These are phyloP conservation scores for Gallinago media DNA, from an alignment of 2,113 vertebrate species.

Conservation along the genomic window DNA sequence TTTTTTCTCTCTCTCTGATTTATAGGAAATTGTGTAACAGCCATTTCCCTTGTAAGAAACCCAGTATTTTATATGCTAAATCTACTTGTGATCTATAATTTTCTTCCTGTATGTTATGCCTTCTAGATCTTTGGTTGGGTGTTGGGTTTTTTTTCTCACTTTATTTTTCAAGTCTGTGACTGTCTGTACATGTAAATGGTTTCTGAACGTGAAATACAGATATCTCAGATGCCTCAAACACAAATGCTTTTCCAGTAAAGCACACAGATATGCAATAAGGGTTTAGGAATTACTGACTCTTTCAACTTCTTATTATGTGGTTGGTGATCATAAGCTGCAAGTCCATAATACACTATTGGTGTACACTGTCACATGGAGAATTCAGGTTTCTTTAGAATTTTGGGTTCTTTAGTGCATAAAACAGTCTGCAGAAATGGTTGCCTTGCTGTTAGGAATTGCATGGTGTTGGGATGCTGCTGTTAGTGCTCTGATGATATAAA, in stretches of 20 bases:
- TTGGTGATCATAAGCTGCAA: neutral
- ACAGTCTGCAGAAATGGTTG: neutral
- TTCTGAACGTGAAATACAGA: neutral
- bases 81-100: neutral
- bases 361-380: neutral
- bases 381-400: neutral
- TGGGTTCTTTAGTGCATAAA: neutral
- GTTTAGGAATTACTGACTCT: neutral
- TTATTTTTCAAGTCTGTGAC: neutral
- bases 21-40: neutral
- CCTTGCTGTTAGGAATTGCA: neutral
- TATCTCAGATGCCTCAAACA: neutral
- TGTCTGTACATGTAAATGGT: neutral
- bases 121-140: neutral
- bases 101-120: neutral
- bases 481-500: neutral
- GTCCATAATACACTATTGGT: neutral
- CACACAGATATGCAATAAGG: neutral
- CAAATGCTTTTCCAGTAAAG: neutral
- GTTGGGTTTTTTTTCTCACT: neutral
- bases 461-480: neutral
- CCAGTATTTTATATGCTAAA: neutral
- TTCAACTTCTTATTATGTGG: neutral
- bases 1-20: neutral
- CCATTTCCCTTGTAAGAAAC: neutral